phyloP scores from a whole-genome alignment of 1,140 invertebrate genomes.

The Tigriopus japonicus region DNA sequence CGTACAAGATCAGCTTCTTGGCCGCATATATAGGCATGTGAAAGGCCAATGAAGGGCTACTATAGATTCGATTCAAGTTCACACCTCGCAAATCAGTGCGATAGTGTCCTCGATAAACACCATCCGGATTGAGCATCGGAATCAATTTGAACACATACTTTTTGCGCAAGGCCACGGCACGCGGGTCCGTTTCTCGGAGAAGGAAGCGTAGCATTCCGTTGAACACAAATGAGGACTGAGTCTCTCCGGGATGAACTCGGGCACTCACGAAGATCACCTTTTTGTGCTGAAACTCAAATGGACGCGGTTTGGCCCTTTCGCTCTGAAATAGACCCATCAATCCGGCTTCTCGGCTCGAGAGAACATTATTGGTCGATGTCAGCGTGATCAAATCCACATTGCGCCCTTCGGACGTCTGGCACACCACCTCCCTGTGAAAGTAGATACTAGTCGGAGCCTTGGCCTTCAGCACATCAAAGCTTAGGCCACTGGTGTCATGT shows the following conservation, averaged over 20 bases:
- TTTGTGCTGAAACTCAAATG: conserved; percentile 50
- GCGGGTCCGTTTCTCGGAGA: conserved; percentile 45
- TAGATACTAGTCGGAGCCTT: conserved; percentile 38
- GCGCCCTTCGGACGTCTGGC: conserved; percentile 58
- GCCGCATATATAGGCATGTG: conserved; percentile 69
- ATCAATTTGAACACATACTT: conserved; percentile 77
- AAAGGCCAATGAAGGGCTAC: conserved; percentile 45
- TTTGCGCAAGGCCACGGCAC: conserved; percentile 46
- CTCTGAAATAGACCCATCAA: conserved; percentile 56
- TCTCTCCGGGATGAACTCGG: conserved; percentile 80
- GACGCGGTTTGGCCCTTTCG: conserved; percentile 38
- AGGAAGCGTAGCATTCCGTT: conserved; percentile 69
- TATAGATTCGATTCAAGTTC: conserved; percentile 71
- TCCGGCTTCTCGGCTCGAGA: conserved; percentile 42
- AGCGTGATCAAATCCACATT: conserved; percentile 71
- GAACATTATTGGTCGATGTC: conserved; percentile 57
- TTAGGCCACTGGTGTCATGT: conserved; percentile 25
- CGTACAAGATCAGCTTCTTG: conserved; percentile 49
- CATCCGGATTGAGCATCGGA: conserved; percentile 81
- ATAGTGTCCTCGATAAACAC: conserved; percentile 71
- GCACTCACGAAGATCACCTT: conserved; percentile 69
- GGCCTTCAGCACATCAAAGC: conserved; percentile 12
- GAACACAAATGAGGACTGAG: conserved; percentile 79
- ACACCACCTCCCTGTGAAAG: conserved; percentile 62
- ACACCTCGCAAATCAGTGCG: conserved; percentile 70